Conservation (phyloP, 2,888 invertebrate genomes). For the Malthinus seriepunctatus region DNA sequence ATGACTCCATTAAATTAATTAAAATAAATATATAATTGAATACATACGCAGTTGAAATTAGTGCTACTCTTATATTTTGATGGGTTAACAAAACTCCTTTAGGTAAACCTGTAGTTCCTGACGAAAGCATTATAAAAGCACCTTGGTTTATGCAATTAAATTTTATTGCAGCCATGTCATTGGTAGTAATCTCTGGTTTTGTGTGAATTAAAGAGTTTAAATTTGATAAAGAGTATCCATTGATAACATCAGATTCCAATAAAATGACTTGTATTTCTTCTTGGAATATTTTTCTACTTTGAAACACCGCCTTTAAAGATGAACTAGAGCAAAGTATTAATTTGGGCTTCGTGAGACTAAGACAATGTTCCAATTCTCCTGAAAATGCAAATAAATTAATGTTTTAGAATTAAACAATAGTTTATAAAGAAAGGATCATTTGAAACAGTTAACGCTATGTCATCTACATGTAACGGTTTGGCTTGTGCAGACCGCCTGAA, state of each 20-base stretch:
- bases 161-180: not conserved
- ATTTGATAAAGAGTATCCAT: not conserved
- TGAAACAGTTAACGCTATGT: no score
- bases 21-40: not conserved
- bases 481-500: no score
- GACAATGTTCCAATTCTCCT: slow-evolving; percentile 38
- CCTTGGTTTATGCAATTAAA: slow-evolving; percentile 23
- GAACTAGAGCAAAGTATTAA: slow-evolving; percentile 38
- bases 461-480: no score
- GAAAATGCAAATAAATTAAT: not conserved
- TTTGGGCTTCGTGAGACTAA: slow-evolving; percentile 38
- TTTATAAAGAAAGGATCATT: no score
- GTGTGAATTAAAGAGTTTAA: slow-evolving; percentile 2
- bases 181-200: not conserved
- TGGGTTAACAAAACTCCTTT: slow-evolving; percentile 69
- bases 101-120: slow-evolving; percentile 71
- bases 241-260: not conserved
- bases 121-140: slow-evolving; percentile 60
- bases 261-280: not conserved
- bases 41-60: not conserved
- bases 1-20: no score
- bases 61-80: slow-evolving; percentile 50
- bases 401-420: not conserved
- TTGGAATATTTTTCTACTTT: not conserved
- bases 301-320: slow-evolving; percentile 18